Percentiles rank a stretch among this genome's conserved stretches.
Conservation (phyloP, 2,888 invertebrate species). For the Blastobasis lacticolella region DNA sequence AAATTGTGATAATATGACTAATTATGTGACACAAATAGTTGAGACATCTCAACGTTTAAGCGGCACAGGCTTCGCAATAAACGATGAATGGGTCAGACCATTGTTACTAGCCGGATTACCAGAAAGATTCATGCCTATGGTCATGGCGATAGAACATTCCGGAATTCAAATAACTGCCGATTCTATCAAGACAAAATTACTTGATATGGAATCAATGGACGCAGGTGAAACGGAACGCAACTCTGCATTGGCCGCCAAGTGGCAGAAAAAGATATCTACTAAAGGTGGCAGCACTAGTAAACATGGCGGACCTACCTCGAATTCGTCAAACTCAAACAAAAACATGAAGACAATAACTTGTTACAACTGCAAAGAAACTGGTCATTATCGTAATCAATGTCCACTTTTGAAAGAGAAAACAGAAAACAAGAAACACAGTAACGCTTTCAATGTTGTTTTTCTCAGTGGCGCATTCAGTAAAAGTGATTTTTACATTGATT, state of each 20-base stretch:
- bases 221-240: background rate
- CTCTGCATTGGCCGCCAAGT: too few species aligned
- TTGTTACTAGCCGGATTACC: constrained; percentile 9
- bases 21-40: constrained; percentile 10
- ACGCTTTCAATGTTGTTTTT: constrained; percentile 10
- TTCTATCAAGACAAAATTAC: constrained; percentile 7
- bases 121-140: constrained; percentile 5
- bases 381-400: too few species aligned
- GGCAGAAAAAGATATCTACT: too few species aligned
- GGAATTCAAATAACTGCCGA: constrained; percentile 7
- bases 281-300: too few species aligned
- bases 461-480: constrained; percentile 6
- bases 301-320: too few species aligned
- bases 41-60: constrained; percentile 9
- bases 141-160: constrained; percentile 11
- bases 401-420: too few species aligned
- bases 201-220: constrained; percentile 2
- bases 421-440: constrained; percentile 3
- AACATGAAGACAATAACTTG: too few species aligned
- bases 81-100: constrained; percentile 8
- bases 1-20: constrained; percentile 11
- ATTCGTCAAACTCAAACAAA: too few species aligned
- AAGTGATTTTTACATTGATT: constrained; percentile 8
- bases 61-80: constrained; percentile 10
- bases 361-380: too few species aligned